Base-by-base conservation (phyloP, 1,140 invertebrate genomes). In the Drosophila aff. region DNA sequence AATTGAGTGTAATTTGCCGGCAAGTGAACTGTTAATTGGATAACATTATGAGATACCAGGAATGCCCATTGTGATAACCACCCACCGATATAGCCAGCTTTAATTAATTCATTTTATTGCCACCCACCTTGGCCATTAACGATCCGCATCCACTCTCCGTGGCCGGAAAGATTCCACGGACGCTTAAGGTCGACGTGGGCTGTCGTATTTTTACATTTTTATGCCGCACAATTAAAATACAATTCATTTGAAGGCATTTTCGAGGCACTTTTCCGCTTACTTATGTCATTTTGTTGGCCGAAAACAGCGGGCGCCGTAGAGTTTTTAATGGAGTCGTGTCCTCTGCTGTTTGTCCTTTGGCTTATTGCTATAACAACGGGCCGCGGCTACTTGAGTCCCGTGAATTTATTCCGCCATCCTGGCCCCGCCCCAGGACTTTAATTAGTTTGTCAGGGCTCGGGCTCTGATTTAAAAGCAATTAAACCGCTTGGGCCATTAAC, bases 161-260 rank as follows among this genome's bases (percentile, higher is more conserved):
- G 38, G 11, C 31, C 38, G 63, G 31, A 44, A 38, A 36, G 63
- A 65, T 26, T 50, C 36, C 38, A 21, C 18, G 6, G n/a, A 9
- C 43, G 63, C 26, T 57, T 68, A 57, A 67, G 64, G 26, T 28
- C 44, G 43, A 21, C 23, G 36, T 52, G 28, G 50, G n/a, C 41
- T 49, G 43, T 40, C 41, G 60, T 62, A 55, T 79, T 69, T 79
- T 59, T 38, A 31, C 33, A 55, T 46, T 69, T 86, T 82, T 73
- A 36, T 61, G 68, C 61, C 57, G 53, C 58, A 77, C 72, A 86
- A 86, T 86, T 83, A 86, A 86, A 89, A 89, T 63, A 89, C 80
- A 86, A 89, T 82, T 82, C 63, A 79, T 74, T 86, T 77, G 55
- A 23, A 31, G 65, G 69, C 44, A 36, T 73, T 73, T 36, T 62